Base-by-base conservation (phyloP, 2,113 vertebrate genomes). In the Otis tarda region DNA sequence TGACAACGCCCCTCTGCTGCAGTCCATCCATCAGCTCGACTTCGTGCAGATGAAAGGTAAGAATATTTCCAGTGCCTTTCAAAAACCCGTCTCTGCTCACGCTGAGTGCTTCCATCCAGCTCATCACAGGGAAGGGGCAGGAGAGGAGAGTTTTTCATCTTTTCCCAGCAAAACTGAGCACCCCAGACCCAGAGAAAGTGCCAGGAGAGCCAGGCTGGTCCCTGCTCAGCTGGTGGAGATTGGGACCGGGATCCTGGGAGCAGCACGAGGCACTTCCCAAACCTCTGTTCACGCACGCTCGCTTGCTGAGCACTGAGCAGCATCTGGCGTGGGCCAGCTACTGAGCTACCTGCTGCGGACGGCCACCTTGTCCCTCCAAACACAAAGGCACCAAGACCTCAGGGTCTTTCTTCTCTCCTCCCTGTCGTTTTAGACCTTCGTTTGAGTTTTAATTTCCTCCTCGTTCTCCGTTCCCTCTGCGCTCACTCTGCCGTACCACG, bases 21-120 rank as follows among this genome's bases (percentile, higher is more conserved):
- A 99, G 89, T 99, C 99, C 87, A 99, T 99, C 95, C 99, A 99
- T 83, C 99, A 99, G 98, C 99, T 99, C 2, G 99, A 99, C 98
- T 99, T 99, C 1, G 98, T 99, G 33, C 99, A 99, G 97, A 99
- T 99, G 99, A 99, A 99, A 99, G 99, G 99, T 99, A 97, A 52
- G 95, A 88, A 25, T 49, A 14, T 20, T 17, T 81, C 77, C 30
- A 55, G 31, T 25, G 6, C 64, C 28, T 35, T 35, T 7, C 56
- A 6, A 14, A 15, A 68, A 9, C 47, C 24, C 8, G 1, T 41
- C 8, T 52, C 61, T 31, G 57, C 55, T 76, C 70, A 0, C 13
- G 18, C 85, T n/a, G 65, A 20, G 14, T 1, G 30, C 16, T 83
- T 47, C 37, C 31, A 0, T 19, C 47, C 41, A 65, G 9, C 23